Conservation (phyloP, 2,888 invertebrate species). For the Argyresthia goedartella region DNA sequence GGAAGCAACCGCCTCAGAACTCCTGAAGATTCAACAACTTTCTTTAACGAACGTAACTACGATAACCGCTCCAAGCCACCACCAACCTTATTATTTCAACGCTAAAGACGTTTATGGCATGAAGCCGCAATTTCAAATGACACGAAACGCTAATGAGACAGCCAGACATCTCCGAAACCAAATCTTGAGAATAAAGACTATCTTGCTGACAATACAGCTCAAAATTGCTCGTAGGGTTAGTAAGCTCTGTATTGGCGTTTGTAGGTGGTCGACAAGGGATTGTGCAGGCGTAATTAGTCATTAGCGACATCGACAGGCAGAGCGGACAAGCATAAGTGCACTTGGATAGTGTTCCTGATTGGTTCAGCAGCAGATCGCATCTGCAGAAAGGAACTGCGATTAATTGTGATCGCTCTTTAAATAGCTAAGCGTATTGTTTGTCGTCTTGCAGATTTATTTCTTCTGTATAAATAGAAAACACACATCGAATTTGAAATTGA, state of each 20-base stretch:
- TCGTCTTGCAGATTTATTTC: no score
- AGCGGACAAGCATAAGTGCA: conserved; percentile 34
- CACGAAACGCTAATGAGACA: conserved; percentile 59
- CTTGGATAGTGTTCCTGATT: conserved; percentile 27
- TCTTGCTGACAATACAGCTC: conserved; percentile 18
- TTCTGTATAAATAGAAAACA: no score
- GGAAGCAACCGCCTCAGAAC: conserved; percentile 27
- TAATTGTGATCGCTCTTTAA: neutral
- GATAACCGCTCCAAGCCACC: conserved; percentile 8
- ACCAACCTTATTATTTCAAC: conserved; percentile 12
- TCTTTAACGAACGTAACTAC: neutral
- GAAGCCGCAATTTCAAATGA: conserved; percentile 24
- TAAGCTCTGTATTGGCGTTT: conserved; percentile 37
- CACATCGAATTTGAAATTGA: no score
- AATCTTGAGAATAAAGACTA: conserved; percentile 13
- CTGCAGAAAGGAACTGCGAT: no score
- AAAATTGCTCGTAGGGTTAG: conserved; percentile 20
- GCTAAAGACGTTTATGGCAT: conserved; percentile 14
- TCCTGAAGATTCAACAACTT: conserved; percentile 16
- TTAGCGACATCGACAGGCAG: conserved; percentile 53
- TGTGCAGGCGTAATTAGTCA: conserved; percentile 64
- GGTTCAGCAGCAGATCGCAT: conserved; percentile 20
- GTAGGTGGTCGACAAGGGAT: conserved; percentile 30
- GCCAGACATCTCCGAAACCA: conserved; percentile 37
- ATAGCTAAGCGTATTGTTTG: neutral